Base-by-base conservation (phyloP, 2,888 invertebrate species). In the Coelinius sp. region DNA sequence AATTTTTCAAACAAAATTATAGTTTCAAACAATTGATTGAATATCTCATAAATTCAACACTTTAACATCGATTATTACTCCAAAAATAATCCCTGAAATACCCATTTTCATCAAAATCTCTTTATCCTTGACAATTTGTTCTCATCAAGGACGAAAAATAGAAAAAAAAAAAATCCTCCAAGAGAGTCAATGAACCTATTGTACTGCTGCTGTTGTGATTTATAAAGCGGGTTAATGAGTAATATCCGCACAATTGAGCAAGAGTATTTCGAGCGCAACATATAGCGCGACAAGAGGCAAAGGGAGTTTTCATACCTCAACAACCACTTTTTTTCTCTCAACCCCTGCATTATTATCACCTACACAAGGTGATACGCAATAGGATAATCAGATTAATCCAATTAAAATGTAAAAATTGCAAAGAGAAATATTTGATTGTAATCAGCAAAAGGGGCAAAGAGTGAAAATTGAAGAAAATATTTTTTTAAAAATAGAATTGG, bases 161-260 rank as follows among this genome's bases (percentile, higher is more conserved):
- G 10, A n/a, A 52, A 56, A 56, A 24, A n/a, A 52, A 56, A 56
- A n/a, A 27, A 27, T 35, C 17, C 17, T 25, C 12, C 25, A 5
- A 8, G 27, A n/a, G 35, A 59, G 59, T 35, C 59, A 59, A 59
- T 20, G 59, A 59, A 59, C 59, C 59, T 59, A 59, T 53, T 53
- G 53, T 53, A 53, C 25, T 25, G 53, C 25, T 53, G 59, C n/a
- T 12, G 59, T n/a, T 59, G 59, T 59, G 31, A 59, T 59, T 31
- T 35, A 14, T 59, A 59, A 59, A 59, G 59, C 31, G 53, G 59
- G 59, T 59, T 59, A 59, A 59, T 59, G 59, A 59, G 31, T 59
- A 59, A 46, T 46, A 68, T 68, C 52, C 68, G 68, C 68, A 27
- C 52, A 41, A 53, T 56, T 56, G 56, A 46, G 35, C 52, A 46